Evolutionary conservation across 2,888 invertebrate species (phyloP).

Genomic region (Athalia cordata): DNA sequence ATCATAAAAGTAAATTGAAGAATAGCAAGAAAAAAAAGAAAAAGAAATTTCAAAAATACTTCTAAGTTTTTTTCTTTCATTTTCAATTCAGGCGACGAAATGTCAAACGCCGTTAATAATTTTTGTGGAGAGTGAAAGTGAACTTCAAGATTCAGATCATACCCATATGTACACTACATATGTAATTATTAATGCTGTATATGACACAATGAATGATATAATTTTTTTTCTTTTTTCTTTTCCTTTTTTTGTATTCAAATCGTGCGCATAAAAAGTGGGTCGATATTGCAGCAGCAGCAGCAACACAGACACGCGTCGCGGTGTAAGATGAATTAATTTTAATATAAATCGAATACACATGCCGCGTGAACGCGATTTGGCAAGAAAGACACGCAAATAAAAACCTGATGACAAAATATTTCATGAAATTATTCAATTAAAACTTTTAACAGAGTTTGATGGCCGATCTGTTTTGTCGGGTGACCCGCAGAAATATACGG

Average conservation of each 20-base stretch:
- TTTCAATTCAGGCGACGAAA: too few species aligned
- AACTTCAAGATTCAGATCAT: not conserved
- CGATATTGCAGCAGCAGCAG: too few species aligned
- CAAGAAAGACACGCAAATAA: not conserved
- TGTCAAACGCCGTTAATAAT: not conserved
- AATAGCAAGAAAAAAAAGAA: too few species aligned
- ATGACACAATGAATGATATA: not conserved
- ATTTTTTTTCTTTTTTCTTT: not conserved
- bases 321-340: too few species aligned
- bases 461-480: constrained; percentile 23
- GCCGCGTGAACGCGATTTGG: too few species aligned
- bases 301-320: too few species aligned
- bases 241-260: not conserved
- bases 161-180: not conserved
- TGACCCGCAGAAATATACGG: constrained; percentile 13
- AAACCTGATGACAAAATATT: not conserved
- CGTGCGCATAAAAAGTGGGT: too few species aligned
- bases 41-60: not conserved
- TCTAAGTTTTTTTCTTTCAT: not conserved
- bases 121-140: constrained; percentile 9
- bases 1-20: too few species aligned
- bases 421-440: constrained; percentile 2
- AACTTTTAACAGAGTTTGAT: not conserved
- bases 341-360: too few species aligned
- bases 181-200: too few species aligned